Evolutionary conservation across 2,797 vertebrate species (phyloP).

Genomic region (Halcyon leucocephala): DNA sequence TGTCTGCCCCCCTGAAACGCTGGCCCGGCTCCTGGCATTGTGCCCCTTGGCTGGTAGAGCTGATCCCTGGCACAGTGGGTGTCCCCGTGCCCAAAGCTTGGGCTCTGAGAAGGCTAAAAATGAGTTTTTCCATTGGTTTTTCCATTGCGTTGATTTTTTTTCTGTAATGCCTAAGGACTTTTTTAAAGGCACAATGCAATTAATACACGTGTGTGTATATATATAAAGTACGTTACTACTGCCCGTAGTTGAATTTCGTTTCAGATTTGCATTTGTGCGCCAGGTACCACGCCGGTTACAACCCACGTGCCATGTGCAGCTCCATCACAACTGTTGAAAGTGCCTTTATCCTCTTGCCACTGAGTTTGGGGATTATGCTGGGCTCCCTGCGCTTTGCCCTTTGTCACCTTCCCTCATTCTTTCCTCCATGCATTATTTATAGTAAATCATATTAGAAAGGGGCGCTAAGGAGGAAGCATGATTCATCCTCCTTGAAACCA

Average conservation of each 20-base stretch:
- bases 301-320: accelerated
- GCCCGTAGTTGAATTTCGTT: accelerated
- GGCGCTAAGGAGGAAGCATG: constrained; percentile 74
- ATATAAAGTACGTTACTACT: accelerated
- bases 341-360: not conserved
- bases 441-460: constrained; percentile 79
- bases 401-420: constrained; percentile 8
- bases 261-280: accelerated
- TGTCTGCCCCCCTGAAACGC: accelerated
- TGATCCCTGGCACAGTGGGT: accelerated
- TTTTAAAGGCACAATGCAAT: not conserved
- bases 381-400: not conserved
- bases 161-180: not conserved
- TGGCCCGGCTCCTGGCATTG: accelerated
- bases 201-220: accelerated
- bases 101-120: not conserved
- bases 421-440: constrained; percentile 73
- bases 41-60: not conserved
- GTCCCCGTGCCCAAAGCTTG: not conserved
- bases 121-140: accelerated
- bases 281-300: too few species aligned
- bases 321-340: accelerated
- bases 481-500: constrained; percentile 79
- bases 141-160: too few species aligned
- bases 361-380: not conserved